Percentiles rank a stretch among this genome's conserved stretches.
Evolutionary conservation across 2,113 vertebrate genomes (phyloP).

Genomic region (Burhinus bistriatus): DNA sequence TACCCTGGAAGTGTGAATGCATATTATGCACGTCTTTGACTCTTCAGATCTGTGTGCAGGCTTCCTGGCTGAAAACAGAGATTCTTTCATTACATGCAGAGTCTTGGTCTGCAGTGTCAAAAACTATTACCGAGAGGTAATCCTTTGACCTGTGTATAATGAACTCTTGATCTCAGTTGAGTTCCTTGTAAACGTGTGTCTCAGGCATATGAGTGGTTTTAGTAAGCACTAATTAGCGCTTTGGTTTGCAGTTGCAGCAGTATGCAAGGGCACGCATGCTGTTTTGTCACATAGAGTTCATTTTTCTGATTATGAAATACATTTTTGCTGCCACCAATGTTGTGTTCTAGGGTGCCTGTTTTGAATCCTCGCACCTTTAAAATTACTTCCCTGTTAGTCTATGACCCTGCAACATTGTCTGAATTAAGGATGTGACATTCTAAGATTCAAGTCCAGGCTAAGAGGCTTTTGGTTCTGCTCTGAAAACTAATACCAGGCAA

Average conservation of each 20-base stretch:
- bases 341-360: background rate
- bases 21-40: background rate
- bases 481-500: background rate
- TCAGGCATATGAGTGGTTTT: background rate
- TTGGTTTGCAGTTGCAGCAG: background rate
- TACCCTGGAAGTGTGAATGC: background rate
- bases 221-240: background rate
- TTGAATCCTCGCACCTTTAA: background rate
- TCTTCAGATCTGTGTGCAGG: background rate
- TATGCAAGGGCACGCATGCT: fast-evolving
- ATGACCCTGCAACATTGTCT: fast-evolving
- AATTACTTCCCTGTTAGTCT: background rate
- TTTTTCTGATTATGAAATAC: background rate
- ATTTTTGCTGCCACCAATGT: background rate
- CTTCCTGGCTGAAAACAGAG: background rate
- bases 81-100: background rate
- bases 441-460: background rate
- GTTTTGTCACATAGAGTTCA: background rate
- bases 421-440: background rate
- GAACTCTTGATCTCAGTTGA: background rate
- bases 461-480: background rate
- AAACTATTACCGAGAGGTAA: background rate
- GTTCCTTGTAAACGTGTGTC: background rate
- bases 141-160: background rate
- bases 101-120: background rate